Evolutionary conservation across 53 echinoderm and acorn worm genomes (phyloP), one percentile per base, ranked within the genome.

Genomic region (Astropecten irregularis): DNA sequence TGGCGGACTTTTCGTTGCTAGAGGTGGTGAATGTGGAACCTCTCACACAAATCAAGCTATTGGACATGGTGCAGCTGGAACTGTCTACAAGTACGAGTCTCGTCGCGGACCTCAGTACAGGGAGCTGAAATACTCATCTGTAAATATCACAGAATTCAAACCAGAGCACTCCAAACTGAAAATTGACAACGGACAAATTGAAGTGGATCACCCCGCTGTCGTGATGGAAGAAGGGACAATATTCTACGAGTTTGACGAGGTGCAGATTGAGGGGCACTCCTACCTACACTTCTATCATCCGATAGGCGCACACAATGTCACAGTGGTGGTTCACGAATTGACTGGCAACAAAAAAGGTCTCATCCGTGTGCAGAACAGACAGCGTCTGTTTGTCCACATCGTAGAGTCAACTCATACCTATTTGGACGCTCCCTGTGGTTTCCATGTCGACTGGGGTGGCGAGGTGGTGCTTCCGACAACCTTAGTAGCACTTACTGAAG

Each of bases 241-340:
- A 64, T 95, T 92, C 55, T 95, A 95, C 73, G 92, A 95, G 33
- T 95, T 95, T 90, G 95, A 95, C 69, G 95, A 95, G 76, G 85
- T 95, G 40, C 95, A 95, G 56, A 88, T 95, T 10, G 90, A 91
- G 71, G 95, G 95, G 15, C 83, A 95, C 40, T 95, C 92, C 7
- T 89, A 91, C n/a, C 53, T 95, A 14, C 95, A 95, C 47, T 95
- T 95, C 40, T 95, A 92, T 65, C 95, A 95, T 67, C 95, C 95
- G 66, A 61, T 14, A 20, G 68, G 84, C 37, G 92, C 92, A 19
- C 87, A 74, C 47, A 92, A 95, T 82, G 90, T 95, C 42, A 95
- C 95, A 66, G 85, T 92, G 10, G 89, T 95, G 42, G 82, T 88
- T 20, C 90, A 95, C 76, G 95, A 95, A 74, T 59, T 95, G 40